A percentile compares a stretch with the other conserved stretches of the same genome.
These are phyloP conservation scores for Lepus oiostolus DNA, from an alignment of 2,797 vertebrate genomes.

Conservation along the genomic window DNA sequence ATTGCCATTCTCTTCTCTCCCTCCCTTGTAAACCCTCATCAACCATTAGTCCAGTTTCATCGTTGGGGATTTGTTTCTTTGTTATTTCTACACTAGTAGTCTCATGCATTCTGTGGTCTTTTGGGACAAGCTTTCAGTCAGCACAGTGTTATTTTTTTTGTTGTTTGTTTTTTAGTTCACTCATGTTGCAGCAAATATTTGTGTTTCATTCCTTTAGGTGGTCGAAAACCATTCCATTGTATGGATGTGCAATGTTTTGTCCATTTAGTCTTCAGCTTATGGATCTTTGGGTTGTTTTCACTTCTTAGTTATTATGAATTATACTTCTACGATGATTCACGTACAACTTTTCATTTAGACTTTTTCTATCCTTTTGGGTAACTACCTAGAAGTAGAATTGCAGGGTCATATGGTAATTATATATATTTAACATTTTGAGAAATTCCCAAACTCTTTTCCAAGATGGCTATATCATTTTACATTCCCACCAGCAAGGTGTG, in stretches of 20 bases:
- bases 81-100: neutral
- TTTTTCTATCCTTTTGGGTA: neutral
- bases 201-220: neutral
- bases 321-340: neutral
- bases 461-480: neutral
- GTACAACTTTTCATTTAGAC: neutral
- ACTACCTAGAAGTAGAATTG: neutral
- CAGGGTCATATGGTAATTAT: neutral
- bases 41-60: neutral
- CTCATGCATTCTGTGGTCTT: neutral
- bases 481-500: neutral
- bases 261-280: neutral
- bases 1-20: neutral
- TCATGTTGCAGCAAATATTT: neutral
- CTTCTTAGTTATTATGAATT: slow-evolving; percentile 3
- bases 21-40: neutral
- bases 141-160: neutral
- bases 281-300: neutral
- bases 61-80: neutral
- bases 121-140: neutral
- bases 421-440: neutral
- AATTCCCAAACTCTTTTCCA: neutral
- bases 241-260: neutral
- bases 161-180: neutral
- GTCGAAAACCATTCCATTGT: neutral